Percentiles rank a stretch among this genome's conserved stretches.
phyloP scores from a whole-genome alignment of 2,797 vertebrate genomes.

The Gadopsis marmoratus region DNA sequence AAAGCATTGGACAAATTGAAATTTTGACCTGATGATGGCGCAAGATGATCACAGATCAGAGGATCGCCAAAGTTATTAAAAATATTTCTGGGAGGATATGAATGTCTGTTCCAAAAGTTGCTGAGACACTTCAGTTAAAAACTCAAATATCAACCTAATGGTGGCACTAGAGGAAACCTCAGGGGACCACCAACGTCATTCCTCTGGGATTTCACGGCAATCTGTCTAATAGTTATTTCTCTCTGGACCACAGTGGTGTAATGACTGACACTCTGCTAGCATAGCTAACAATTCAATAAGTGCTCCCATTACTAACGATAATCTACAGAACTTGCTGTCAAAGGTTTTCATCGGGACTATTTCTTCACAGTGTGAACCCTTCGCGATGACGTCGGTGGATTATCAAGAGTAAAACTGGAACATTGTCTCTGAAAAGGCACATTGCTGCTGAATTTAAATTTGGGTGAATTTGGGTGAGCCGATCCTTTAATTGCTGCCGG shows the following conservation, averaged over 20 bases:
- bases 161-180: not conserved
- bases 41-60: not conserved
- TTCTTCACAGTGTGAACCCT: not conserved
- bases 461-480: conserved; percentile 30
- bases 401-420: conserved; percentile 4
- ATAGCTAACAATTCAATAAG: not conserved
- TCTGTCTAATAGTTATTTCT: not conserved
- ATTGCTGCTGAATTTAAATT: conserved; percentile 22
- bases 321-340: conserved; percentile 1
- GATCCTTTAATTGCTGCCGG: conserved; percentile 31
- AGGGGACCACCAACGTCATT: not conserved
- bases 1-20: not conserved
- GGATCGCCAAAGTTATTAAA: not conserved
- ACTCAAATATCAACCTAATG: not conserved
- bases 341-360: not conserved
- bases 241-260: not conserved
- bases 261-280: not conserved
- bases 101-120: not conserved
- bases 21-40: not conserved
- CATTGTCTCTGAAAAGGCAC: conserved; percentile 3
- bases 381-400: not conserved
- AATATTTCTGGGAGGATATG: not conserved
- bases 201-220: not conserved
- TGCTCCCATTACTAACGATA: not conserved
- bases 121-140: not conserved